A percentile compares a stretch with the other conserved stretches of the same genome.
Evolutionary conservation across 1,140 invertebrate genomes (phyloP).

Genomic region (Phenacoccus solenopsis): DNA sequence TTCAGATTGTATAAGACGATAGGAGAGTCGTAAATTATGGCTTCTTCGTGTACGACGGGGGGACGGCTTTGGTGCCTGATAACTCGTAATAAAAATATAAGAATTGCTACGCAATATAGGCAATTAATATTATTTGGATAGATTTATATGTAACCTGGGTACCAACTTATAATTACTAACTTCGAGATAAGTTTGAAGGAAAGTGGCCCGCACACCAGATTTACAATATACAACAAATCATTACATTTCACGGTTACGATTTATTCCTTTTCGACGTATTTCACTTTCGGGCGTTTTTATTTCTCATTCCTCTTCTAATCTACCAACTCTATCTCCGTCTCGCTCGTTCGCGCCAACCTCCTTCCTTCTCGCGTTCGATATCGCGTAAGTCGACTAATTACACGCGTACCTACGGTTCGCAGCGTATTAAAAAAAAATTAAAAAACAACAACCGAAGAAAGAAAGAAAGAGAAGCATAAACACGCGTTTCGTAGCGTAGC

Average conservation of each 20-base stretch:
- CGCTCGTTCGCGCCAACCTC: neutral
- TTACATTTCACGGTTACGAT: neutral
- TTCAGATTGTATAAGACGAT: slow-evolving; percentile 17
- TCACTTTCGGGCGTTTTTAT: slow-evolving; percentile 1
- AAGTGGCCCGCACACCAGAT: slow-evolving; percentile 10
- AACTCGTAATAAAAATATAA: slow-evolving; percentile 18
- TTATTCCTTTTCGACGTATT: slow-evolving; percentile 2
- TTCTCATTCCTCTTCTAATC: neutral
- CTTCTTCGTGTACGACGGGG: neutral
- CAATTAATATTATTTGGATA: slow-evolving; percentile 18
- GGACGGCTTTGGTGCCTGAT: slow-evolving; percentile 12
- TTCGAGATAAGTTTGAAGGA: slow-evolving; percentile 12
- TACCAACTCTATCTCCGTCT: too few relatives aligned
- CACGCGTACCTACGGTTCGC: neutral
- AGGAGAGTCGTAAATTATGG: slow-evolving; percentile 12
- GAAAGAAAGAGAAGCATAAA: too few relatives aligned
- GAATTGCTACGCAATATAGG: slow-evolving; percentile 17
- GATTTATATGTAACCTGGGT: slow-evolving; percentile 17
- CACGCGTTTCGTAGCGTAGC: too few relatives aligned
- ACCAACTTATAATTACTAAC: slow-evolving; percentile 17
- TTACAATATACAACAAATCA: slow-evolving; percentile 3
- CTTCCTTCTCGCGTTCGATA: neutral
- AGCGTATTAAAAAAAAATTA: too few relatives aligned
- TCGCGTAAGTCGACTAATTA: neutral
- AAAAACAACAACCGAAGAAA: too few relatives aligned